Evolutionary conservation across 2,888 invertebrate species (phyloP).

Genomic region (Platycheirus albimanus): DNA sequence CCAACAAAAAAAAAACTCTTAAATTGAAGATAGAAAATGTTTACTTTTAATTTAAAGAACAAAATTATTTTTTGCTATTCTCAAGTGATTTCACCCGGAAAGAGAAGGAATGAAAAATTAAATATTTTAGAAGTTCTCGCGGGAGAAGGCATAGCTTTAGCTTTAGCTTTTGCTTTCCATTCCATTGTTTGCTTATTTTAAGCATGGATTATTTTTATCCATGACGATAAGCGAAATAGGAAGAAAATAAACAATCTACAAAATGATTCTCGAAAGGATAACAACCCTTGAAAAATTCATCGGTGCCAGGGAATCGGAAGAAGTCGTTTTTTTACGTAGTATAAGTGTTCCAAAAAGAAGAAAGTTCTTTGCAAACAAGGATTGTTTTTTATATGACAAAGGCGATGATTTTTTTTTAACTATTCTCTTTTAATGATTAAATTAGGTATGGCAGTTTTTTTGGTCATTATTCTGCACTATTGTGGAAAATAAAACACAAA

Average conservation of each 20-base stretch:
- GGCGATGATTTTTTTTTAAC: no score
- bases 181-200: not conserved
- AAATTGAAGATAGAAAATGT: slow-evolving; percentile 44
- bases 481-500: no score
- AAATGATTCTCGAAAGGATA: not conserved
- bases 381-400: no score
- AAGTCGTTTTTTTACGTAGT: no score
- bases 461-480: no score
- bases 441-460: no score
- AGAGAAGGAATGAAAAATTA: not conserved
- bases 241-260: not conserved
- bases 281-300: not conserved
- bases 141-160: not conserved
- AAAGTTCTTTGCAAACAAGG: no score
- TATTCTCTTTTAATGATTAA: no score
- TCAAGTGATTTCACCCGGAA: slow-evolving; percentile 32
- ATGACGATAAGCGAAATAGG: not conserved
- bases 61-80: slow-evolving; percentile 46
- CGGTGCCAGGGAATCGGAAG: no score
- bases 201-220: no score
- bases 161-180: not conserved
- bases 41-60: slow-evolving; percentile 63
- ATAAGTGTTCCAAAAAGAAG: no score
- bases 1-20: not conserved
- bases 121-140: slow-evolving; percentile 22